These are phyloP conservation scores for Manis javanica DNA, from an alignment of 2,797 vertebrate genomes.

Conservation along the genomic window DNA sequence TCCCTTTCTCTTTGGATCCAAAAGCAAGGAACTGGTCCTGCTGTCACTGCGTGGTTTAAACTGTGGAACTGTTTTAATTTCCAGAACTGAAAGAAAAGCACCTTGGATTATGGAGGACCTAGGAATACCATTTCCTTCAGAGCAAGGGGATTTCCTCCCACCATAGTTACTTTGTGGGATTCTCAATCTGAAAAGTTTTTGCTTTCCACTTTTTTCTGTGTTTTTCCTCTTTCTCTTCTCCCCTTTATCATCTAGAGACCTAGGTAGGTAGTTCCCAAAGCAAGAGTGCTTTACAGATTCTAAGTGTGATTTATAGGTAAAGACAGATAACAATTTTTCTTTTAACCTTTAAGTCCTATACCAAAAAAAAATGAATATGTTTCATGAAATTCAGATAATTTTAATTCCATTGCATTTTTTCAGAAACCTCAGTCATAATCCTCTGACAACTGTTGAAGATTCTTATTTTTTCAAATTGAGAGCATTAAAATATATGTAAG, in stretches of 20 bases:
- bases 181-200: background rate
- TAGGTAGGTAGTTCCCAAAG: background rate
- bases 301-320: background rate
- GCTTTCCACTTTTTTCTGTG: background rate
- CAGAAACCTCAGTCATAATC: slow-evolving; percentile 84
- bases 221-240: background rate
- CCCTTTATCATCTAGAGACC: background rate
- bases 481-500: slow-evolving; percentile 82
- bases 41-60: background rate
- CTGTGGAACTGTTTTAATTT: background rate
- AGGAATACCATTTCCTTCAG: background rate
- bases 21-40: background rate
- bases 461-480: too few relatives aligned
- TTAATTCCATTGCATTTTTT: slow-evolving; percentile 59
- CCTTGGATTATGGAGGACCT: background rate
- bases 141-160: background rate
- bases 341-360: background rate
- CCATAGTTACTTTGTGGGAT: background rate
- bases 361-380: background rate
- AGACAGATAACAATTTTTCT: background rate
- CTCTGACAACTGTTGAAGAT: slow-evolving; percentile 77
- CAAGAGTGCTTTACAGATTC: background rate
- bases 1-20: background rate
- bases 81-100: background rate
- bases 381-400: slow-evolving; percentile 13